Percentiles rank a stretch among this genome's conserved stretches.
Evolutionary conservation across 1,140 invertebrate genomes (phyloP).

Genomic region (Drosophila obscura): DNA sequence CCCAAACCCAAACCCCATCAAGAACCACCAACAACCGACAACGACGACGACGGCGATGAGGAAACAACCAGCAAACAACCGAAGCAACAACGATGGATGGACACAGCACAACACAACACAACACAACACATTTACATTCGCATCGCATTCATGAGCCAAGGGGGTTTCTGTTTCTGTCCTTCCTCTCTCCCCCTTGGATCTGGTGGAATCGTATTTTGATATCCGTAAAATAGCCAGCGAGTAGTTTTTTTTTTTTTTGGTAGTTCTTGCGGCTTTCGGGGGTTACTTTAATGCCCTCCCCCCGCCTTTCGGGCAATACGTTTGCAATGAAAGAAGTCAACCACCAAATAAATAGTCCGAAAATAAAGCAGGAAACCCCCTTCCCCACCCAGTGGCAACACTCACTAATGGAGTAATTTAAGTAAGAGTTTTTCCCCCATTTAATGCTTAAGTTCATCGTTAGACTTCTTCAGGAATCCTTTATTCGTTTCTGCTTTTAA

Average conservation of each 20-base stretch:
- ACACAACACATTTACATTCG: constrained; percentile 53
- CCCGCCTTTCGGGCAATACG: constrained; percentile 22
- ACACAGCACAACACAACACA: constrained; percentile 1
- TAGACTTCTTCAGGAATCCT: background rate
- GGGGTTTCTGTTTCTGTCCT: constrained; percentile 14
- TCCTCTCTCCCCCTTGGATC: constrained; percentile 23
- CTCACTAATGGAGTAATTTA: constrained; percentile 36
- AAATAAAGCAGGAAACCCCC: background rate
- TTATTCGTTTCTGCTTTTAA: no score
- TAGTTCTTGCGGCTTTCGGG: constrained; percentile 21
- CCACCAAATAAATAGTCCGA: constrained; percentile 51
- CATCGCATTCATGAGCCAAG: constrained; percentile 67
- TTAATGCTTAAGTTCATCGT: background rate
- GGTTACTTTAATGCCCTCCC: constrained; percentile 36
- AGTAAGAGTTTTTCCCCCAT: constrained; percentile 18
- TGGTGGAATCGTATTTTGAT: constrained; percentile 64
- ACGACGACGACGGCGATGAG: constrained; percentile 25
- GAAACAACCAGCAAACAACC: no score
- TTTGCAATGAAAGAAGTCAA: constrained; percentile 47
- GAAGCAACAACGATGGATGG: no score
- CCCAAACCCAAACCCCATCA: constrained; percentile 1
- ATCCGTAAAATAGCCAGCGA: constrained; percentile 65
- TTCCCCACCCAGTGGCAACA: no score
- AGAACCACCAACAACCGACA: constrained; percentile 38
- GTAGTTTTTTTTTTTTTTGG: constrained; percentile 28